phyloP scores from a whole-genome alignment of 2,888 invertebrate genomes.

The Euphydryas editha region DNA sequence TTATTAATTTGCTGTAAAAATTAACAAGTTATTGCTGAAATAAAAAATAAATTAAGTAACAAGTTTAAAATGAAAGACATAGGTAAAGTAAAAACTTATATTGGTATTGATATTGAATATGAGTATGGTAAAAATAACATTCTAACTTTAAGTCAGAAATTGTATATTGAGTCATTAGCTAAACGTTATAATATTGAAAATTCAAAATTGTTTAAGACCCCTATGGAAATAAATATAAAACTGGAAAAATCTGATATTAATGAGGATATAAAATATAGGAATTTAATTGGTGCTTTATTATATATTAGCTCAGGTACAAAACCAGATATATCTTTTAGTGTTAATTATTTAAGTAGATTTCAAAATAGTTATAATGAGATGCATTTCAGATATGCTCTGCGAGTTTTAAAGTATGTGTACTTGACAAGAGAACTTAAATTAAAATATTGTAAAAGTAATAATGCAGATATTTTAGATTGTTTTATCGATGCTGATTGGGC shows the following conservation, averaged over 20 bases:
- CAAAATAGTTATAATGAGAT: no score
- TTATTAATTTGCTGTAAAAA: conserved; percentile 10
- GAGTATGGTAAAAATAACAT: conserved; percentile 40
- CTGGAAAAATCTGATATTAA: no score
- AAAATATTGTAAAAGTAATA: conserved; percentile 41
- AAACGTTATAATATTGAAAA: conserved; percentile 45
- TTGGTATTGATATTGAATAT: conserved; percentile 54
- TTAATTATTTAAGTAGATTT: no score
- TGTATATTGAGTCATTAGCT: conserved; percentile 46
- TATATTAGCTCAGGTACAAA: conserved; percentile 54
- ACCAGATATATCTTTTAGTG: no score
- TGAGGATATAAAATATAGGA: conserved; percentile 49
- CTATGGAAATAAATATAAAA: conserved; percentile 26
- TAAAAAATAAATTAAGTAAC: conserved; percentile 37
- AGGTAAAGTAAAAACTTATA: conserved; percentile 50
- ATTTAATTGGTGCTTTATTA: conserved; percentile 48
- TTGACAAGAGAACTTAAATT: conserved; percentile 39
- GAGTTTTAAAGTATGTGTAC: conserved; percentile 45
- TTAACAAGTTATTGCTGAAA: no score
- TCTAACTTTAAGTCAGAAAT: conserved; percentile 48
- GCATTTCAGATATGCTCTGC: conserved; percentile 45
- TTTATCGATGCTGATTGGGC: conserved; percentile 56
- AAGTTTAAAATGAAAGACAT: no score
- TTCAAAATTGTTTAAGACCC: conserved; percentile 38
- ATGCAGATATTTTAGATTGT: conserved; percentile 44